Conservation (phyloP, 1,140 invertebrate species). For the Dinoponera quadriceps region DNA sequence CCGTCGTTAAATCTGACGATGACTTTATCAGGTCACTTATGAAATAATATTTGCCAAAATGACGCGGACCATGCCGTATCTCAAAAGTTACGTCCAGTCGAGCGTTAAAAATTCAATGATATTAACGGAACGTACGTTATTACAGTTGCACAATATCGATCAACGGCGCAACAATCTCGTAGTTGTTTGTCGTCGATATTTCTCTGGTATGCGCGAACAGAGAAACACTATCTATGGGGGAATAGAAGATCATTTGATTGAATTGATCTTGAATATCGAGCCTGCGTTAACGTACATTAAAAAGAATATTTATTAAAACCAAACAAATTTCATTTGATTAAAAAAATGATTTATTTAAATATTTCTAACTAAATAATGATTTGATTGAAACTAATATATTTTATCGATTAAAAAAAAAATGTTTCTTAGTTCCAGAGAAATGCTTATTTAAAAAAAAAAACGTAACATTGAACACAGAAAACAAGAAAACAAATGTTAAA, state of each 20-base stretch:
- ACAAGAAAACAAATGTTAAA: too few species aligned
- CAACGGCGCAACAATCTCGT: background rate
- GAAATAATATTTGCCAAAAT: background rate
- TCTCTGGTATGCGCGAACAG: background rate
- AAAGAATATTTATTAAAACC: too few species aligned
- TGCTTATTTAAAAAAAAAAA: too few species aligned
- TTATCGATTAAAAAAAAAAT: too few species aligned
- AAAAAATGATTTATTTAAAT: too few species aligned
- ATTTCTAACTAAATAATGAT: too few species aligned
- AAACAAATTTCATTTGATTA: too few species aligned
- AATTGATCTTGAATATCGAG: background rate
- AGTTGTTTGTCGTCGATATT: background rate
- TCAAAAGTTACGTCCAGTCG: background rate
- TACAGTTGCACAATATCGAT: background rate
- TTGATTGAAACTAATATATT: too few species aligned
- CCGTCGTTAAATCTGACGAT: conserved; percentile 3
- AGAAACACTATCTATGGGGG: background rate
- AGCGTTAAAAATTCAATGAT: background rate
- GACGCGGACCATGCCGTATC: background rate
- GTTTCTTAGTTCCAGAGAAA: too few species aligned
- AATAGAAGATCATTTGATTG: background rate
- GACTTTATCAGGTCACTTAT: background rate
- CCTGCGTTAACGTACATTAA: background rate
- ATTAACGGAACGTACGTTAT: background rate
- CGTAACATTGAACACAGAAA: too few species aligned